Conservation (phyloP, 2,888 invertebrate genomes). For the Polymixis lichenea region DNA sequence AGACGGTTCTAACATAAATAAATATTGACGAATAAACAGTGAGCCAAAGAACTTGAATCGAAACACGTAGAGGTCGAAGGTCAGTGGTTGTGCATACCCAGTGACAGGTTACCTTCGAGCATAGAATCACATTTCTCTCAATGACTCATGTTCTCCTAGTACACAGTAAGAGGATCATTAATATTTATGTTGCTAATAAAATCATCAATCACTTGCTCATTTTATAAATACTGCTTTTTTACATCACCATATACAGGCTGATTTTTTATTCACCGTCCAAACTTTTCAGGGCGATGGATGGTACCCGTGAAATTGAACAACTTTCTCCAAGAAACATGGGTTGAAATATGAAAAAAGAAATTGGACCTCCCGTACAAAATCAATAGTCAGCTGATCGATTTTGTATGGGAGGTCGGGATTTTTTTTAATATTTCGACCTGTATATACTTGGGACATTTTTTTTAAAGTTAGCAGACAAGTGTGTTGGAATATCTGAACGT, state of each 20-base stretch:
- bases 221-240: background rate
- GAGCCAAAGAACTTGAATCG: conserved; percentile 11
- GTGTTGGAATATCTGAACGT: background rate
- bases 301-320: no score
- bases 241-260: background rate
- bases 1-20: background rate
- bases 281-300: no score
- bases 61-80: conserved; percentile 38
- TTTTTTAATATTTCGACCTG: no score
- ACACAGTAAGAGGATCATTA: conserved; percentile 25
- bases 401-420: no score
- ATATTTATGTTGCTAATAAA: conserved; percentile 48
- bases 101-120: conserved; percentile 46
- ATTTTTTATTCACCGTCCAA: no score
- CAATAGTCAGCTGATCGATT: no score
- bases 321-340: no score
- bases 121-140: conserved; percentile 51
- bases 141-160: conserved; percentile 36
- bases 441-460: background rate
- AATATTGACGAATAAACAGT: conserved; percentile 19
- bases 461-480: background rate
- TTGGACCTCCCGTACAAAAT: no score
- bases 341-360: no score
- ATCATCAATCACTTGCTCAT: conserved; percentile 36
- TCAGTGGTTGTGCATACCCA: conserved; percentile 26